These are phyloP conservation scores for Galaxias olidus DNA, from an alignment of 2,797 vertebrate genomes.

Conservation along the genomic window DNA sequence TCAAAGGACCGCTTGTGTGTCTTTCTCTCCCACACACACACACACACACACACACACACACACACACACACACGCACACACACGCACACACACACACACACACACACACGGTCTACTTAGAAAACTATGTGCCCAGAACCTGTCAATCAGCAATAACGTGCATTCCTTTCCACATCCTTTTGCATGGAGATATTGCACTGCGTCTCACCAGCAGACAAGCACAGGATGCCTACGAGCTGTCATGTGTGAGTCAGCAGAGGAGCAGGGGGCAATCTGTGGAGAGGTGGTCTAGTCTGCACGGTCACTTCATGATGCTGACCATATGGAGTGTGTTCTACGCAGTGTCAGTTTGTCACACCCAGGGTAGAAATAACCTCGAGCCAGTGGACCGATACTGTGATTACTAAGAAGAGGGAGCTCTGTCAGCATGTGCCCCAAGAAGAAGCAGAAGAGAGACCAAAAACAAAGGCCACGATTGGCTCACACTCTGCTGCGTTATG, in stretches of 20 bases:
- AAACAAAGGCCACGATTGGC: slow-evolving; percentile 16
- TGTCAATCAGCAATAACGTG: too few species aligned
- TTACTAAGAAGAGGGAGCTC: neutral
- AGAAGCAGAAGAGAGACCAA: slow-evolving; percentile 10
- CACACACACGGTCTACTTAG: neutral
- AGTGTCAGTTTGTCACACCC: neutral
- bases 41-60: neutral
- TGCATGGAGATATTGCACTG: too few species aligned
- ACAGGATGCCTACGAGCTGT: too few species aligned
- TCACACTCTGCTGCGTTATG: slow-evolving; percentile 7
- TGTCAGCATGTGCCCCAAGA: neutral
- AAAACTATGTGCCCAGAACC: too few species aligned
- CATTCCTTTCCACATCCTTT: too few species aligned
- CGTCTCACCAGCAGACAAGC: too few species aligned
- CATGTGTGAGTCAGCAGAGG: too few species aligned
- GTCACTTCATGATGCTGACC: neutral
- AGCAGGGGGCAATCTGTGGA: too few species aligned
- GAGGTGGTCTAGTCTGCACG: neutral
- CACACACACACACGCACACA: neutral
- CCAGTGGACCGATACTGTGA: neutral
- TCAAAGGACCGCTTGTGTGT: too few species aligned
- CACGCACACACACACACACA: neutral
- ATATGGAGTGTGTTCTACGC: neutral
- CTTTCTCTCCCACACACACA: neutral
- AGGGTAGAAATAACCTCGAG: neutral